Evolutionary conservation across 2,797 vertebrate genomes (phyloP).

Genomic region (Sciaenops ocellatus): DNA sequence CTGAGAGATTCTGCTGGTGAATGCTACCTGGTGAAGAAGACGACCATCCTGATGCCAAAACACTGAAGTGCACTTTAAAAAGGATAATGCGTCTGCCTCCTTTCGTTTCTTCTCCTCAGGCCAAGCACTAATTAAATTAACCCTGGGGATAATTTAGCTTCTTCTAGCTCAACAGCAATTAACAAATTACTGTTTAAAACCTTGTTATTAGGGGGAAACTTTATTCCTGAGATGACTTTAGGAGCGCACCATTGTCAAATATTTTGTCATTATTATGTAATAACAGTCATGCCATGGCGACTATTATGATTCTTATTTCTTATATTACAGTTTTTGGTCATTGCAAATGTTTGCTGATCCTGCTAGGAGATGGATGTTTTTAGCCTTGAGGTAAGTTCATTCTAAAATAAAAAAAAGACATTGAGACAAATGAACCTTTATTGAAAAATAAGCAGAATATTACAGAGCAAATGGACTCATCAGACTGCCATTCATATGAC

Average conservation of each 20-base stretch:
- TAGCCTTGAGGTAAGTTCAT: slow-evolving; percentile 17
- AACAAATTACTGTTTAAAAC: slow-evolving; percentile 48
- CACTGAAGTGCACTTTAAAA: slow-evolving; percentile 16
- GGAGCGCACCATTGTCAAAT: slow-evolving; percentile 11
- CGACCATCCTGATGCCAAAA: background rate
- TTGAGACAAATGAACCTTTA: slow-evolving; percentile 36
- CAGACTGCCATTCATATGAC: slow-evolving; percentile 46
- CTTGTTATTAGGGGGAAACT: slow-evolving; percentile 8
- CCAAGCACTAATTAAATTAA: slow-evolving; percentile 53
- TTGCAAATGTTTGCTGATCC: slow-evolving; percentile 28
- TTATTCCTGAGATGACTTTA: slow-evolving; percentile 12
- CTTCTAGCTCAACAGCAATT: slow-evolving; percentile 54
- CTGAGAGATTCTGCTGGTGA: background rate
- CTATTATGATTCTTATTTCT: no score
- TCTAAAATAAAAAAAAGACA: background rate
- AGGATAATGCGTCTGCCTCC: slow-evolving; percentile 12
- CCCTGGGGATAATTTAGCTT: slow-evolving; percentile 53
- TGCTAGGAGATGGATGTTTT: slow-evolving; percentile 2
- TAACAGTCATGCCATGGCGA: no score
- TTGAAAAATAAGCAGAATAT: slow-evolving; percentile 21
- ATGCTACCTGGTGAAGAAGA: slow-evolving; percentile 1
- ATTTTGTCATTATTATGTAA: no score
- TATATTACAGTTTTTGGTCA: no score
- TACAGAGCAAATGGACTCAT: slow-evolving; percentile 31
- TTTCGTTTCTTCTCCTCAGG: slow-evolving; percentile 41